A percentile compares a stretch with the other conserved stretches of the same genome.
phyloP scores from a whole-genome alignment of 2,113 vertebrate species.

The Boleophthalmus pectinirostris region DNA sequence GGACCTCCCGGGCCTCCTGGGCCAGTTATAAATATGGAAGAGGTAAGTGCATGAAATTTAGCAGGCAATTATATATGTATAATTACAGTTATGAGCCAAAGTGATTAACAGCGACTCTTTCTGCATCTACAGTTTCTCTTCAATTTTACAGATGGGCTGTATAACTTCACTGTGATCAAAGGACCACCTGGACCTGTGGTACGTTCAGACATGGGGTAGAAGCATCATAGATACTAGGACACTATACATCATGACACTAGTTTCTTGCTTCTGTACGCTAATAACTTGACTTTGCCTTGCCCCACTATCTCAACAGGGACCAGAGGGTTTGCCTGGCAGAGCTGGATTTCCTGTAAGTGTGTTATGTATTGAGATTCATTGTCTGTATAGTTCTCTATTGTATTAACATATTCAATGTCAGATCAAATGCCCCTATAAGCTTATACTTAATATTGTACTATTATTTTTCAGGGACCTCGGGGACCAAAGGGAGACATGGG shows the following conservation, averaged over 20 bases:
- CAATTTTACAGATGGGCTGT: constrained; percentile 76
- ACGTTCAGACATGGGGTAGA: constrained; percentile 45
- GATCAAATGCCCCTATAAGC: neutral
- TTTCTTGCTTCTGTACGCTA: neutral
- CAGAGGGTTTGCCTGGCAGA: constrained; percentile 84
- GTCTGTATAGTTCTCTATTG: neutral
- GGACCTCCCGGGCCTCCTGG: constrained; percentile 87
- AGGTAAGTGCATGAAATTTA: constrained; percentile 70
- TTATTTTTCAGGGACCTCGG: constrained; percentile 79
- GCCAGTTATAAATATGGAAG: constrained; percentile 68
- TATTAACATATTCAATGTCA: neutral
- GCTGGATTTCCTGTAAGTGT: constrained; percentile 89
- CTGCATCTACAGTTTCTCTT: constrained; percentile 74
- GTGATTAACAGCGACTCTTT: neutral
- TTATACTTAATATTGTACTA: neutral
- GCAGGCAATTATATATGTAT: neutral
- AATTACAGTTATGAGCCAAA: neutral
- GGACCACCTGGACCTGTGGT: constrained; percentile 81
- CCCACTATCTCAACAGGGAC: constrained; percentile 78
- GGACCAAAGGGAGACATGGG: constrained; percentile 90
- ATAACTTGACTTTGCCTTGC: neutral
- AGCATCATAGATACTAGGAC: neutral
- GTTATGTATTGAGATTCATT: neutral
- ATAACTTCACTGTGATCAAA: constrained; percentile 81
- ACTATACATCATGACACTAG: neutral